These are phyloP conservation scores for Colistium nudipinnis DNA, from an alignment of 2,113 vertebrate species.

Conservation along the genomic window DNA sequence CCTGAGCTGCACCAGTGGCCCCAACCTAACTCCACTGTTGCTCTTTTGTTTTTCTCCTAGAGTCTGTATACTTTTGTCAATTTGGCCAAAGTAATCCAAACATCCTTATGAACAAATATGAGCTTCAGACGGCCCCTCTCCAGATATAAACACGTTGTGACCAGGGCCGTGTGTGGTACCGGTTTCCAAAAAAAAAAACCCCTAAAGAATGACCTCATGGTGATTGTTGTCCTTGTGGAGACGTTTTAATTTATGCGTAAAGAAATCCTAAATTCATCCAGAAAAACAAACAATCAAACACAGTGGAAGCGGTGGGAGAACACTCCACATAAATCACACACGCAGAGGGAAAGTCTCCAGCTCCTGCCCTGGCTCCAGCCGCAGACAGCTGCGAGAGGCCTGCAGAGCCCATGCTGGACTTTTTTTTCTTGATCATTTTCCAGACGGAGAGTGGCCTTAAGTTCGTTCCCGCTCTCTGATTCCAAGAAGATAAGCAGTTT, in stretches of 20 bases:
- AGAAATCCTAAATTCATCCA: conserved; percentile 38
- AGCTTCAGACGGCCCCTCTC: conserved; percentile 39
- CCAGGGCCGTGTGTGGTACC: conserved; percentile 40
- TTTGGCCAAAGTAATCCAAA: conserved; percentile 51
- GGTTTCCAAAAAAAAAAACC: conserved; percentile 33
- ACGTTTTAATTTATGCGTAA: conserved; percentile 25
- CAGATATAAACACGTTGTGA: conserved; percentile 58
- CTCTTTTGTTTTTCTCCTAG: conserved; percentile 36
- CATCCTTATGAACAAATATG: conserved; percentile 48
- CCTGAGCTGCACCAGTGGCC: conserved; percentile 4
- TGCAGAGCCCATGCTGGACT: conserved; percentile 31
- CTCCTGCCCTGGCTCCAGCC: conserved; percentile 56
- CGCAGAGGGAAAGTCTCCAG: conserved; percentile 34
- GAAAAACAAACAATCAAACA: conserved; percentile 57
- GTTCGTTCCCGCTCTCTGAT: conserved; percentile 60
- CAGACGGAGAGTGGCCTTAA: conserved; percentile 60
- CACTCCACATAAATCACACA: conserved; percentile 46
- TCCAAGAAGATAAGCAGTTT: conserved; percentile 56
- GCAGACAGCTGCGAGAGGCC: conserved; percentile 71
- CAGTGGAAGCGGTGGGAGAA: conserved; percentile 10
- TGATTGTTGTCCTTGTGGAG: conserved; percentile 47
- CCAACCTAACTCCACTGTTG: conserved; percentile 13
- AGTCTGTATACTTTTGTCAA: conserved; percentile 36
- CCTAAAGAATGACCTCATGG: conserved; percentile 34
- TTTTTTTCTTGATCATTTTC: conserved; percentile 67